Evolutionary conservation across 2,113 vertebrate species (phyloP), one percentile per base, ranked within the genome.

Genomic region (Gymnorhina tibicen): DNA sequence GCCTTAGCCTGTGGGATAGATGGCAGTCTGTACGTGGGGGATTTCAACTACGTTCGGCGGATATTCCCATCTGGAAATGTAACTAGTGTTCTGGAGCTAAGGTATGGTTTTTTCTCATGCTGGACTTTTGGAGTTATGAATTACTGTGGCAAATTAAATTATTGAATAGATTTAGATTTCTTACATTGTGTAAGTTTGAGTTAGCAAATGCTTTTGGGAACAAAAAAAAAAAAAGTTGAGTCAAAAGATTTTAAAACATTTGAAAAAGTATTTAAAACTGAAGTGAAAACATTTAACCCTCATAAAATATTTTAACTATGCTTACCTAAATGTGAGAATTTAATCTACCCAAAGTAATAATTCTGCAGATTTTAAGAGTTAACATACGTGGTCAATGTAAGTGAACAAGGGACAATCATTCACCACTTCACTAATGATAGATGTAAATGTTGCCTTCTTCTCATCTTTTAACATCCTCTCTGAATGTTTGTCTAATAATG

Each of bases 21-120:
- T 11, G 99, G 99, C 87, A 99, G 99, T 30, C 98, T 99, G 6
- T 99, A 99, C 5, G 99, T 99, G 18, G 99, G 99, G 10, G 99
- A 99, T 95, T 99, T 99, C 98, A 99, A 99, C 98, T 99, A 99
- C 63, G 99, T 99, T n/a, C 98, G 99, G 21, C 98, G 99, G 46
- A 99, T 99, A 84, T 99, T 99, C 97, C 99, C 99, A 22, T 99
- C 99, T 35, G 99, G 99, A 96, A 99, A 99, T 4, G 99, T 99
- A 78, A 99, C 98, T 20, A 99, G 99, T 67, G 99, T 99, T 95
- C 98, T 99, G 97, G 99, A 99, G 96, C 98, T 99, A 56, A 99
- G 99, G 99, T 99, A 98, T 52, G 98, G 47, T 35, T 79, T 91
- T 59, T 58, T 58, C 93, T 73, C 24, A 22, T 49, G 63, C 35